Base-by-base conservation (phyloP, 2,888 invertebrate genomes). In the Trichopria drosophilae region DNA sequence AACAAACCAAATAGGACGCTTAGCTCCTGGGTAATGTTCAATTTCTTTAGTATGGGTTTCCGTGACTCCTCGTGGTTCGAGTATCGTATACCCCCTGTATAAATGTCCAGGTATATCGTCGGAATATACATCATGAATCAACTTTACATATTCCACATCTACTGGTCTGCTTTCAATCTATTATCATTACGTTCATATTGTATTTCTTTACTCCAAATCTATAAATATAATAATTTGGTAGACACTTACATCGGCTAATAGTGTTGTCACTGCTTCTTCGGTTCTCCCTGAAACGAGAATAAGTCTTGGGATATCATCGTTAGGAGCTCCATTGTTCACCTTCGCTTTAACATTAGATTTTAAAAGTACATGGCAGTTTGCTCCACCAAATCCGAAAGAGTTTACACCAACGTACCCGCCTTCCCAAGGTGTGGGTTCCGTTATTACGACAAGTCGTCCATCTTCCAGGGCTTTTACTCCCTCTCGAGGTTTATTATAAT, bases 381-480 rank as follows among this genome's bases (percentile, higher is more conserved):
- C 87, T 1, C 94, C 95, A 23, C 94, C 94, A 69, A 95, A 95
- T 0, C 95, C 94, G 72, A 94, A 95, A n/a, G 90, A 92, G 78
- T 92, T 95, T 15, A 94, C 80, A 7, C 88, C 93, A 19, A 88
- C 85, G 32, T 59, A 52, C 15, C 90, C 88, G 15, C 87, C 86
- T 28, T 81, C 76, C 81, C 91, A 86, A 0, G 81, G 83, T 19
- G 76, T 85, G 69, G 79, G 81, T 32, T 85, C 88, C 0, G 85
- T 83, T 1, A 95, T 86, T 1, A 95, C 90, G 59, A 81, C 67
- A 32, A 87, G 72, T 31, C 84, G 77, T 0, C 83, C 83, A 29
- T 85, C 81, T 1, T 78, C 76, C 0, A 88, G 69, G 0, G 84
- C 81, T 9, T 79, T 74, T 0, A 86, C 81, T 1, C 81, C 82